Percentiles rank a stretch among this genome's conserved stretches.
phyloP scores from a whole-genome alignment of 1,140 invertebrate genomes.

The Colletes gigas region DNA sequence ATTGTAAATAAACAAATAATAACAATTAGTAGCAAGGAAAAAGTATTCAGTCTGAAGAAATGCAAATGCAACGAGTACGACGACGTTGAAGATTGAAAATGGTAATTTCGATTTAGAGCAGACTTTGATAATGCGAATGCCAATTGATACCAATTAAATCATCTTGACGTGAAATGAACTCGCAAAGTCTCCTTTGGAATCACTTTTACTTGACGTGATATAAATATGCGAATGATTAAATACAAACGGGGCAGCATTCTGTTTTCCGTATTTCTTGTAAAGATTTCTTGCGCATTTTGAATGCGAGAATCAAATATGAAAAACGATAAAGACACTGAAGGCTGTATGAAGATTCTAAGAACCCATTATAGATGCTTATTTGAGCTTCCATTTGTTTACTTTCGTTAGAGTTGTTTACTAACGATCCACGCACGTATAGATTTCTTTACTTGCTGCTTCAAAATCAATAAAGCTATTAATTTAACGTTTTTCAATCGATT shows the following conservation, averaged over 20 bases:
- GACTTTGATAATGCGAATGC: not conserved
- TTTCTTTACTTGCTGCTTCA: no score
- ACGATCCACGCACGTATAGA: not conserved
- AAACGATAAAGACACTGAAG: not conserved
- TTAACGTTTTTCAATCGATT: no score
- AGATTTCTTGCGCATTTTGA: no score
- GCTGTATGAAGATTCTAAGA: not conserved
- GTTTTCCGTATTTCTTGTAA: no score
- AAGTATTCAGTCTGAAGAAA: no score
- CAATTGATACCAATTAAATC: not conserved
- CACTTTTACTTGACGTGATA: not conserved
- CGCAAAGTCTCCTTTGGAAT: not conserved
- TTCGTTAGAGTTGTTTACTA: not conserved
- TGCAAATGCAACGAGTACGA: not conserved
- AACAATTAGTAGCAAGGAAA: no score
- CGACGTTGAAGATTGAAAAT: not conserved
- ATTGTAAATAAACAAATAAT: no score
- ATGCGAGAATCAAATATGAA: no score
- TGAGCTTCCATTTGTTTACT: not conserved
- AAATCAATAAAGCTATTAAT: no score
- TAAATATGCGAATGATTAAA: no score
- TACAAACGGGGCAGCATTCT: no score
- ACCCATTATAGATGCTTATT: not conserved
- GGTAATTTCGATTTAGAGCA: not conserved
- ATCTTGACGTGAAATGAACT: not conserved